phyloP scores from a whole-genome alignment of 2,797 vertebrate species.

The Hippoglossus hippoglossus region DNA sequence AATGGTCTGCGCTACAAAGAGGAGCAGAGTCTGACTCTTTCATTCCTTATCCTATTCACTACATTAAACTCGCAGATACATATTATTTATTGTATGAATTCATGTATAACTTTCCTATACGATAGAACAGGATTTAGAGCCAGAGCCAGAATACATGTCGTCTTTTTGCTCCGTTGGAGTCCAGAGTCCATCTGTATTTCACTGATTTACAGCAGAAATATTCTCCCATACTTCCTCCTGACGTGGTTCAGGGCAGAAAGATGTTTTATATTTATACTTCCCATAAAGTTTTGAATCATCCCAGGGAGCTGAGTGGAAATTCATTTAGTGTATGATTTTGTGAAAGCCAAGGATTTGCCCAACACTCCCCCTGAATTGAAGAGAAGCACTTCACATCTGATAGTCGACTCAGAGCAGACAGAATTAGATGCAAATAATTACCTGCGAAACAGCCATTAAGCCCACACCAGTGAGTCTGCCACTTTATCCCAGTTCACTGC shows the following conservation, averaged over 20 bases:
- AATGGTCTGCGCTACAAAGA: not conserved
- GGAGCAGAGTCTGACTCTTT: not conserved
- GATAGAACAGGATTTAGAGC: not conserved
- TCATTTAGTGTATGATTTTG: not conserved
- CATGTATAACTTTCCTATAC: not conserved
- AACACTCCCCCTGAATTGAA: slow-evolving; percentile 5
- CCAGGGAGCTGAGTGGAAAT: slow-evolving; percentile 15
- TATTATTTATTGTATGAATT: not conserved
- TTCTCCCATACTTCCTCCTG: slow-evolving; percentile 16
- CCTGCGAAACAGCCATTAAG: slow-evolving; percentile 20
- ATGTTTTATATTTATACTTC: slow-evolving; percentile 1
- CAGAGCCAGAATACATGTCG: slow-evolving; percentile 1
- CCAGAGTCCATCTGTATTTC: slow-evolving; percentile 23
- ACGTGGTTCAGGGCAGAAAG: slow-evolving; percentile 4
- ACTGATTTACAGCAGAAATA: slow-evolving; percentile 20
- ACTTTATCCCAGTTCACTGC: not conserved
- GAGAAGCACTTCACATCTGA: slow-evolving; percentile 32
- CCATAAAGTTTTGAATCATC: slow-evolving; percentile 33
- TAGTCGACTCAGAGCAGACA: slow-evolving; percentile 12
- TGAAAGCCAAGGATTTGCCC: slow-evolving; percentile 24
- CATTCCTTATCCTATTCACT: not conserved
- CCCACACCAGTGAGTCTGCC: slow-evolving; percentile 7
- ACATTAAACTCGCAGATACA: not conserved
- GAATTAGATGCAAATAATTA: slow-evolving; percentile 50
- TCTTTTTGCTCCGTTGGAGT: not conserved